Base-by-base conservation (phyloP, 1,140 invertebrate genomes). In the Aphelinus certus region DNA sequence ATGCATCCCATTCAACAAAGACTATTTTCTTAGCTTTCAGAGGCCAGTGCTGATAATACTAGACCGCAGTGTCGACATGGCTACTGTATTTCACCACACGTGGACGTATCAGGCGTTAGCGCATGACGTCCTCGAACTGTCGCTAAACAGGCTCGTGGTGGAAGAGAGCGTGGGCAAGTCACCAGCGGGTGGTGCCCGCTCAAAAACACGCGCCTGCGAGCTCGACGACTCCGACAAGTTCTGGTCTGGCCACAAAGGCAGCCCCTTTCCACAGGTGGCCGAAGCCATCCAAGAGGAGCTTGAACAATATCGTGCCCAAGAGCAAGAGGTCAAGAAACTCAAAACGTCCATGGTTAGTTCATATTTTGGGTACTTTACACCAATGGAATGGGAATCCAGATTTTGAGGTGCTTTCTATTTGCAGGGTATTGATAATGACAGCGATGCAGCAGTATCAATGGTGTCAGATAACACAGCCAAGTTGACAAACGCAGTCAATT, bases 41-140 rank as follows among this genome's bases (percentile, higher is more conserved):
- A 89, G 97, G 71, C 97, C 97, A 3, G 88, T 99, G 71, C 87
- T 99, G 7, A 94, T 99, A 67, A 88, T 99, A 75, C 89, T 99
- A 61, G 98, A 99, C 87, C 90, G 98, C 74, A 97, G 96, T 88
- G 91, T 99, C 73, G 98, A 99, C 88, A 94, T 99, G 91, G 96
- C 97, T 1, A 99, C 98, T 26, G 97, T 97, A 55, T 88, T 99
- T 74, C 97, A 99, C 91, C 98, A 99, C 87, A 98, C 98, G 3
- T 99, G 98, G 98, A 99, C 97, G 1, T 99, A 99, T 87, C 97
- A 99, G 88, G 98, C 98, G 7, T 85, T 99, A 68, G 93, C 95
- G 49, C 97, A 99, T 87, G 98, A 99, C 90, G 94, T 99, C 1
- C 85, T 99, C 10, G 95, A 98, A 82, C 89, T 98, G 69, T 92